Base-by-base conservation (phyloP, 2,888 invertebrate genomes). In the Ornithoptera priamus region DNA sequence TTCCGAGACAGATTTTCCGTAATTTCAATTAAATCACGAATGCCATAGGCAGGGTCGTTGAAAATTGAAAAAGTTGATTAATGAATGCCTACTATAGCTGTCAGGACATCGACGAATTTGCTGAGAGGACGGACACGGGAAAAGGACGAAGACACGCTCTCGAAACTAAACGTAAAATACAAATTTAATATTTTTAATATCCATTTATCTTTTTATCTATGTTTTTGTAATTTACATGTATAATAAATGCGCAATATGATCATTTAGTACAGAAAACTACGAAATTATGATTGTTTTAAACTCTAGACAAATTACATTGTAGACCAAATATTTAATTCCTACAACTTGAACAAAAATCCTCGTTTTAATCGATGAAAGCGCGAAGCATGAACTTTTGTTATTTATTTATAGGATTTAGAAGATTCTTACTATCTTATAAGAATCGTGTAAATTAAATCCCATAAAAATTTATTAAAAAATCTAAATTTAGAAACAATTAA, bases 61-160 rank as follows among this genome's bases (percentile, higher is more conserved):
- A 77, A 85, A 90, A 90, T 90, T 87, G 85, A 82, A 88, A 91
- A 91, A 90, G 88, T 90, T 90, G 85, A 87, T 87, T 88, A 90
- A 89, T 87, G 85, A 87, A 84, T 82, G 77, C 76, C 76, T 75
- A 83, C 86, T 88, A 82, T 83, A 75, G 72, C 72, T 80, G 82
- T 81, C 83, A 81, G 75, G 78, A 77, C 78, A 81, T 78, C 74
- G 75, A 73, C 68, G 75, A 71, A 79, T 77, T 80, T 82, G 80
- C 83, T 80, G 79, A 77, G 76, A 74, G 69, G 79, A 79, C 79
- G 68, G 73, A 69, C 68, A 56, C 64, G 65, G 59, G 50, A 30
- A 62, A 36, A 24, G 63, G 22, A 57, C 57, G 68, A 65, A 42
- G 70, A 56, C 64, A 50, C 62, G 69, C 66, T 63, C 63, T 39